These are phyloP conservation scores for Antrozous pallidus DNA, from an alignment of 2,797 vertebrate genomes.

Conservation along the genomic window DNA sequence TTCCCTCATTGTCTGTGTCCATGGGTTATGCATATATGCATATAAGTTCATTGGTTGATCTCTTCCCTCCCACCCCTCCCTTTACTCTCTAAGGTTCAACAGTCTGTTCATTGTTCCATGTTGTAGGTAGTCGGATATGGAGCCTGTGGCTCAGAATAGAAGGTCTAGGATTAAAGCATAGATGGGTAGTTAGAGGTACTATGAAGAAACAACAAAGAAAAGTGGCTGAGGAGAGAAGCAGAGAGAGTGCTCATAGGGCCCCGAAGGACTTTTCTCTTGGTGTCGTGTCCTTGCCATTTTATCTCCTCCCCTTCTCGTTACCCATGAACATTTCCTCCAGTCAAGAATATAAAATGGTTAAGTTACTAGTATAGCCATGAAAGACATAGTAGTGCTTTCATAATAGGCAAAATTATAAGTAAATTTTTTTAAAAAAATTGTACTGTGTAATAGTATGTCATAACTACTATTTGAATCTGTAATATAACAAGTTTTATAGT, in stretches of 20 bases:
- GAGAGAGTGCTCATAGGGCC: not conserved
- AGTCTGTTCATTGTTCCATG: not conserved
- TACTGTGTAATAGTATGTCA: not conserved
- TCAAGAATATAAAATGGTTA: not conserved
- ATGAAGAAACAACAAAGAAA: not conserved
- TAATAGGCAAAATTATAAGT: not conserved
- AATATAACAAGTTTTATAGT: not conserved
- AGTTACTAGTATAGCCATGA: not conserved
- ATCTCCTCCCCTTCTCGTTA: not conserved
- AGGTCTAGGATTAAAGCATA: not conserved
- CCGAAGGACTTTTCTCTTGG: no score
- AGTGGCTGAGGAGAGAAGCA: not conserved
- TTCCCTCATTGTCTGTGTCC: no score
- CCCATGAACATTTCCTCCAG: not conserved
- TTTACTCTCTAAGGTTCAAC: no score
- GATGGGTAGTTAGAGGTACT: not conserved
- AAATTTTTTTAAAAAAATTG: not conserved
- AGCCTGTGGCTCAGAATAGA: not conserved
- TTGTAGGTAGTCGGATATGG: not conserved
- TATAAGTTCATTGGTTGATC: no score
- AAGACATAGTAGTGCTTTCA: not conserved
- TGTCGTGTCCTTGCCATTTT: not conserved
- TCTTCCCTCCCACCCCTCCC: no score
- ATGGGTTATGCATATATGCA: no score
- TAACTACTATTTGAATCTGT: not conserved